Conservation (phyloP, 2,888 invertebrate genomes). For the Athripsodes cinereus region DNA sequence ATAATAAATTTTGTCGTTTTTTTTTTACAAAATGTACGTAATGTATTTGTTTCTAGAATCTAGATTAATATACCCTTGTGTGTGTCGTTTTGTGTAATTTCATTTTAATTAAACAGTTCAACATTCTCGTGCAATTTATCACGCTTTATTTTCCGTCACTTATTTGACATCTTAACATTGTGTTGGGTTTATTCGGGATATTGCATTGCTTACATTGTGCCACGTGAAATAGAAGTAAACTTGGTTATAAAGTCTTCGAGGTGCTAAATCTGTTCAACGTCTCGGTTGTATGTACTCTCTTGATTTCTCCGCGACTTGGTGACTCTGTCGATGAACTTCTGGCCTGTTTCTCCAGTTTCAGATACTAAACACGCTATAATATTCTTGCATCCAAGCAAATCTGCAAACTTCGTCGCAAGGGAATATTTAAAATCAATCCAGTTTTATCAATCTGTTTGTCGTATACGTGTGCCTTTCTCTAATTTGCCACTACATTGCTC, state of each 20-base stretch:
- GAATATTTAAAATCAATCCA: neutral
- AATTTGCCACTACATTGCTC: neutral
- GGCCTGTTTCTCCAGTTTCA: conserved; percentile 15
- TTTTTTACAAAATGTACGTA: no score
- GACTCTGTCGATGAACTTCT: conserved; percentile 14
- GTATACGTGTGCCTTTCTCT: neutral
- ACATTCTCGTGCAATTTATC: no score
- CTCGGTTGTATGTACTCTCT: neutral
- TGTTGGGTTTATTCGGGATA: no score
- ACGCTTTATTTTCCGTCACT: no score
- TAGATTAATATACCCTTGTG: no score
- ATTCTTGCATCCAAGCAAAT: neutral
- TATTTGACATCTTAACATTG: no score
- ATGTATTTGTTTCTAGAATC: no score
- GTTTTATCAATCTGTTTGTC: neutral
- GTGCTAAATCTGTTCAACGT: neutral
- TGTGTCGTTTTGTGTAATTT: no score
- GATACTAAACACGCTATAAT: neutral
- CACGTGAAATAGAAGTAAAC: neutral
- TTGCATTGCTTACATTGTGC: no score
- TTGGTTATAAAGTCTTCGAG: neutral
- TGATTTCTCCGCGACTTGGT: neutral
- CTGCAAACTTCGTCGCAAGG: neutral
- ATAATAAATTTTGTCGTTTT: no score
- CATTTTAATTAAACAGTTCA: no score